A percentile compares a stretch with the other conserved stretches of the same genome.
These are phyloP conservation scores for Phataginus tricuspis DNA, from an alignment of 2,797 vertebrate species.

Conservation along the genomic window DNA sequence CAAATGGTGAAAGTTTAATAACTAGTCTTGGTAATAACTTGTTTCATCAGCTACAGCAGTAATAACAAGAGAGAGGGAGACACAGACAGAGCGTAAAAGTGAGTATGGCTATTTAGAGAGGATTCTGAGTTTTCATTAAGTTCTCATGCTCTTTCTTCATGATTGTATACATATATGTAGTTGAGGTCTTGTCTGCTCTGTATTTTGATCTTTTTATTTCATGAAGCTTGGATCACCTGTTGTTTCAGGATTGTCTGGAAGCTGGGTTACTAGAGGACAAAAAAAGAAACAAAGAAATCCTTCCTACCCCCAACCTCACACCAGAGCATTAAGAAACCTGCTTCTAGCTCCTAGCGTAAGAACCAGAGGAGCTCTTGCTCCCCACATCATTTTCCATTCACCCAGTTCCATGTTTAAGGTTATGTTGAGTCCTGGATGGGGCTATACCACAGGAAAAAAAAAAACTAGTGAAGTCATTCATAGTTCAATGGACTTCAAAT, in stretches of 20 bases:
- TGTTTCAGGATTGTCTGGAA: not conserved
- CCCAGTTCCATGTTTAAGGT: not conserved
- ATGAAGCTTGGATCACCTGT: not conserved
- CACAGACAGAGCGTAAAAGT: not conserved
- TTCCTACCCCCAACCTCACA: rapidly evolving
- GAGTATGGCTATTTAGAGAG: not conserved
- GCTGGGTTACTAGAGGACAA: not conserved
- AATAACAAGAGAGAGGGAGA: not conserved
- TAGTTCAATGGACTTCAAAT: not conserved
- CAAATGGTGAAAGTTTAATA: not conserved
- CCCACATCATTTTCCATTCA: too few relatives aligned
- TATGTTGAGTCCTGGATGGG: not conserved
- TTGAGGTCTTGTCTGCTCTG: not conserved
- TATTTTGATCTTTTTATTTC: slow-evolving; percentile 8
- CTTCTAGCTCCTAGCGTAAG: not conserved
- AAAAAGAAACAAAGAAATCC: not conserved
- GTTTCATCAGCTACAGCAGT: not conserved
- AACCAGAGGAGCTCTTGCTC: not conserved
- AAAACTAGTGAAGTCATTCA: not conserved
- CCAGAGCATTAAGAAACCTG: not conserved
- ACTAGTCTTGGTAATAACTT: not conserved
- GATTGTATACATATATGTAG: not conserved
- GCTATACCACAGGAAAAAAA: not conserved
- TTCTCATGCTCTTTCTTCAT: not conserved
- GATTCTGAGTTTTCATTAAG: not conserved